phyloP scores from a whole-genome alignment of 2,797 vertebrate species.

The Mastacembelus armatus region DNA sequence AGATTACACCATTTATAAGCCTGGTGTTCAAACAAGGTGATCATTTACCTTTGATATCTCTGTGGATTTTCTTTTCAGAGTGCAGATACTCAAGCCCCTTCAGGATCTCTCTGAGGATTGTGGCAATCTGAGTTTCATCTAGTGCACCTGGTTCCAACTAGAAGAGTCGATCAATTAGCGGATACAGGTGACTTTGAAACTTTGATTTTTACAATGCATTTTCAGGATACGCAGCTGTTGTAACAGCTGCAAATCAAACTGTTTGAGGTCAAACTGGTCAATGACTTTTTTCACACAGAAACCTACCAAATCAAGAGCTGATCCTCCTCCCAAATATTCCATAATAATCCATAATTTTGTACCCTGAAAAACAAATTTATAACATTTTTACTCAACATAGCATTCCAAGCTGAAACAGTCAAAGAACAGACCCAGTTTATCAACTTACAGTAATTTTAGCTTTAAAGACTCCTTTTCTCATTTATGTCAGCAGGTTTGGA shows the following conservation, averaged over 20 bases:
- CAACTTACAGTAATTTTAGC: too few relatives aligned
- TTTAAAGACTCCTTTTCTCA: too few relatives aligned
- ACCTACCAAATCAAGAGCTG: constrained; percentile 96
- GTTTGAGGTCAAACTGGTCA: neutral
- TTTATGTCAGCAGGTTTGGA: neutral
- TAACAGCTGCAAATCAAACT: neutral
- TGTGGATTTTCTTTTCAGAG: constrained; percentile 98
- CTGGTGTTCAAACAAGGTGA: neutral
- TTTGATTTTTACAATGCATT: neutral
- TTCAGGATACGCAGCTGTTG: neutral
- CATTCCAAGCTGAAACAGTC: neutral
- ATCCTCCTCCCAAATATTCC: constrained; percentile 98
- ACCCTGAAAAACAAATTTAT: constrained; percentile 84
- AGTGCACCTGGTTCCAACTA: constrained; percentile 95
- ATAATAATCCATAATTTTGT: constrained; percentile 99
- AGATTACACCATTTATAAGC: neutral
- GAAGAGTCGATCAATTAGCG: neutral
- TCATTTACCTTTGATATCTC: constrained; percentile 96
- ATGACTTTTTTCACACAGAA: neutral
- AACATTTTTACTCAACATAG: neutral
- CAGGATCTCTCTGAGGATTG: constrained; percentile 95
- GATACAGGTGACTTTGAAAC: neutral
- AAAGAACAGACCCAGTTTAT: neutral
- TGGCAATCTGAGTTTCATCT: constrained; percentile 97
- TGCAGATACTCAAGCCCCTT: constrained; percentile 98